These are phyloP conservation scores for Oryzias curvinotus DNA, from an alignment of 2,113 vertebrate genomes.

Conservation along the genomic window DNA sequence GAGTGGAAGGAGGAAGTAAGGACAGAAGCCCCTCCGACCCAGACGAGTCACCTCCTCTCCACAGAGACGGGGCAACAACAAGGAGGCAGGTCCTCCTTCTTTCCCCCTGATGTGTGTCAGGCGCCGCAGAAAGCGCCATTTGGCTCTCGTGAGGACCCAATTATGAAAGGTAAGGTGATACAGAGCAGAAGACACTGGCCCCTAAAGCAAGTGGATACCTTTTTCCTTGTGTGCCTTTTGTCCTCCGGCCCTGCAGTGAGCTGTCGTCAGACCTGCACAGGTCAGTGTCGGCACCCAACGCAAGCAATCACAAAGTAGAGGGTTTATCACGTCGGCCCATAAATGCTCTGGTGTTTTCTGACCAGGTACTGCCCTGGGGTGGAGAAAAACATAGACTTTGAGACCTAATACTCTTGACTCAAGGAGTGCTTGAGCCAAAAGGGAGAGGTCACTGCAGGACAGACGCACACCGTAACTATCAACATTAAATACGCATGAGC, in stretches of 20 bases:
- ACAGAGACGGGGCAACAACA: slow-evolving; percentile 36
- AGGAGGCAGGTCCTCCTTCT: slow-evolving; percentile 19
- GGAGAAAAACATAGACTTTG: slow-evolving; percentile 61
- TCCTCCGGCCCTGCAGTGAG: slow-evolving; percentile 54
- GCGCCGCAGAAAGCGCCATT: slow-evolving; percentile 63
- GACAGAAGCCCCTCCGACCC: slow-evolving; percentile 44
- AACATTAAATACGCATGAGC: slow-evolving; percentile 12
- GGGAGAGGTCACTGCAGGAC: slow-evolving; percentile 38
- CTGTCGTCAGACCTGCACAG: slow-evolving; percentile 34
- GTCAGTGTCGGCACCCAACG: slow-evolving; percentile 22
- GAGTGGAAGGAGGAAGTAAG: slow-evolving; percentile 59
- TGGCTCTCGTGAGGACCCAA: slow-evolving; percentile 71
- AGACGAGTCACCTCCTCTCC: slow-evolving; percentile 50
- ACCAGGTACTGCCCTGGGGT: slow-evolving; percentile 37
- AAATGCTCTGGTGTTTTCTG: slow-evolving; percentile 26
- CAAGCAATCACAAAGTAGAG: slow-evolving; percentile 54
- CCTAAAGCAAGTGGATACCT: slow-evolving; percentile 68
- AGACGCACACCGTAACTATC: not conserved
- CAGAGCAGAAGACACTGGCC: slow-evolving; percentile 46
- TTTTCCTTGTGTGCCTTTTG: slow-evolving; percentile 68
- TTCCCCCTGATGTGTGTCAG: slow-evolving; percentile 41
- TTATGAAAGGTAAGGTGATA: slow-evolving; percentile 80
- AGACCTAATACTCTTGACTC: slow-evolving; percentile 43
- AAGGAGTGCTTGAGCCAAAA: slow-evolving; percentile 44
- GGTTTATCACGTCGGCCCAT: slow-evolving; percentile 23